A percentile compares a stretch with the other conserved stretches of the same genome.
Evolutionary conservation across 2,113 vertebrate species (phyloP).

Genomic region (Embiotoca jacksoni): DNA sequence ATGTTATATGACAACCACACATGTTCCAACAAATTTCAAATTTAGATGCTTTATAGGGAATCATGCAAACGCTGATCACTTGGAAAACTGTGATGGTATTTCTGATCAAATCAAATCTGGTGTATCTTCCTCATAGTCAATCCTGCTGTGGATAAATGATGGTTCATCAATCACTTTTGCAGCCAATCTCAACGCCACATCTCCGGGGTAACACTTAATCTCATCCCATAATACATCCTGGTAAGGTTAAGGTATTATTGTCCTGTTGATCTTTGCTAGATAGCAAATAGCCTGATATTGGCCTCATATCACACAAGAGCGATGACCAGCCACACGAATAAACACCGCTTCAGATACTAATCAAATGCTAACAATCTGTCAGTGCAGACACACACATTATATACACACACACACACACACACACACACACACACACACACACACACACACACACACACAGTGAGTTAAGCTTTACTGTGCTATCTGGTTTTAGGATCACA

Average conservation of each 20-base stretch:
- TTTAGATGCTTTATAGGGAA: background rate
- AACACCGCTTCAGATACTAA: constrained; percentile 49
- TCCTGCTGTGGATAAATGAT: constrained; percentile 15
- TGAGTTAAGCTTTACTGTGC: too few species aligned
- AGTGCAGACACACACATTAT: background rate
- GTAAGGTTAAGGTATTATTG: constrained; percentile 24
- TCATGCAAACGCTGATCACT: background rate
- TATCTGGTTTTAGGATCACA: too few species aligned
- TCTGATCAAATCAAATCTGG: constrained; percentile 42
- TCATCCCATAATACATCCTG: background rate
- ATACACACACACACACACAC: background rate
- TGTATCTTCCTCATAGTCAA: constrained; percentile 39
- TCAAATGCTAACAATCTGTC: constrained; percentile 12
- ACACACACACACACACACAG: background rate
- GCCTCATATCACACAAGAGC: constrained; percentile 31
- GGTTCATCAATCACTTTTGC: constrained; percentile 43
- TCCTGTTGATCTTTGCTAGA: constrained; percentile 35
- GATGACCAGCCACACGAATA: constrained; percentile 47
- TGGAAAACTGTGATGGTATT: constrained; percentile 11
- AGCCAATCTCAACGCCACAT: constrained; percentile 29
- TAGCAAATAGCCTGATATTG: constrained; percentile 28
- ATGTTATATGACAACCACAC: too few species aligned
- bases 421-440: background rate
- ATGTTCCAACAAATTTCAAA: background rate
- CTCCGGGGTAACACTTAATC: constrained; percentile 14